Evolutionary conservation across 2,797 vertebrate species (phyloP), one percentile per base, ranked within the genome.

Genomic region (Tolypeutes matacus): DNA sequence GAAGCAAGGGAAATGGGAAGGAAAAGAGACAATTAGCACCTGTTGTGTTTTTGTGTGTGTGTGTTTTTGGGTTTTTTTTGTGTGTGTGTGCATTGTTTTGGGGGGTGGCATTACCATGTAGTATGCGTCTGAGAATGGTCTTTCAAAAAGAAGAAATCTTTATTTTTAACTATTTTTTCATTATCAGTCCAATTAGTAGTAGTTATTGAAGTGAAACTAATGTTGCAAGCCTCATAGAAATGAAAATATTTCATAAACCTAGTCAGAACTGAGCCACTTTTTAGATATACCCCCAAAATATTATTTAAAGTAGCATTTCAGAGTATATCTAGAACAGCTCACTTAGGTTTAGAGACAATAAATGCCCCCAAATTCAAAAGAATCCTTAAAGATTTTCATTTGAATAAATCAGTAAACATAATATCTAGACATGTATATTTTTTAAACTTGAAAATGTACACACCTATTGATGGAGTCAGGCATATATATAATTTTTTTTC

Each of bases 81-180:
- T 65, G 96, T 91, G 87, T 85, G 31, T 65, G 90, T 27, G 94
- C 80, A 95, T 29, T 95, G 76, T 92, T 29, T 96, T 95, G 29
- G 42, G 56, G 11, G 46, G 84, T 31, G 29, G 21, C 86, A 34
- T 72, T 94, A 42, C 88, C 80, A 27, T 84, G 75, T 78, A 49
- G 9, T 93, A 58, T 86, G 60, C 34, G 96, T 97, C 85, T 94
- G 92, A 95, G 87, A 89, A 72, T 86, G 75, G 51, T 53, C 88
- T 97, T 97, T 97, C 95, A 92, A 84, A 95, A 95, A 72, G 51
- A 95, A 53, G 75, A 97, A 97, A 31, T 18, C 81, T 67, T 92
- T 46, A 95, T 95, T 94, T 49, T 2, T 12, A 70, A 89, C 58
- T 82, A 56, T 21, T 34, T 3, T 94, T 49, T 51, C 92, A 88